Conservation (phyloP, 2,113 vertebrate species). For the Perca flavescens region DNA sequence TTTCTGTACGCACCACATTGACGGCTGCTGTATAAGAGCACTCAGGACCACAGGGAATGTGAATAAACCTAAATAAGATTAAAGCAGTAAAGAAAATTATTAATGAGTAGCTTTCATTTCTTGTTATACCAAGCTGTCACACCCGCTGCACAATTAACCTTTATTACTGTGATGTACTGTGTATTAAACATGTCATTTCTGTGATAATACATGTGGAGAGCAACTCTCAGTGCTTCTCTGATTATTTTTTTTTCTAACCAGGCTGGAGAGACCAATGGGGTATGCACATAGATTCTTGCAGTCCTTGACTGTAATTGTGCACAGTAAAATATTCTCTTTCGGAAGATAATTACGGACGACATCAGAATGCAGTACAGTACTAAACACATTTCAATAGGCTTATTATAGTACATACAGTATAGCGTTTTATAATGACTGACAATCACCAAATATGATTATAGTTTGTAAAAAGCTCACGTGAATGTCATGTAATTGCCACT, state of each 20-base stretch:
- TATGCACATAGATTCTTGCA: constrained; percentile 38
- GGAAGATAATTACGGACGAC: constrained; percentile 24
- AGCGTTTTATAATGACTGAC: constrained; percentile 20
- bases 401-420: constrained; percentile 2
- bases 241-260: not conserved
- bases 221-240: not conserved
- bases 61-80: not conserved
- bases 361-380: constrained; percentile 9
- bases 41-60: no score
- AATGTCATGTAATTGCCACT: constrained; percentile 2
- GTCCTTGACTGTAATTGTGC: constrained; percentile 31
- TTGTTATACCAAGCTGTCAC: not conserved
- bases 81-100: not conserved
- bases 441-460: constrained; percentile 28
- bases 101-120: not conserved
- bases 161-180: not conserved
- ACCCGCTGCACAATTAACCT: not conserved
- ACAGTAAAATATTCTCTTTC: constrained; percentile 12
- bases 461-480: constrained; percentile 20
- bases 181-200: not conserved
- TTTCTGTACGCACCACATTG: no score
- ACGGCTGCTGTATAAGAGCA: no score
- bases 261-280: constrained; percentile 17
- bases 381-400: constrained; percentile 17
- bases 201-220: not conserved